Conservation (phyloP, 2,888 invertebrate species). For the Agonopterix subpropinquella region DNA sequence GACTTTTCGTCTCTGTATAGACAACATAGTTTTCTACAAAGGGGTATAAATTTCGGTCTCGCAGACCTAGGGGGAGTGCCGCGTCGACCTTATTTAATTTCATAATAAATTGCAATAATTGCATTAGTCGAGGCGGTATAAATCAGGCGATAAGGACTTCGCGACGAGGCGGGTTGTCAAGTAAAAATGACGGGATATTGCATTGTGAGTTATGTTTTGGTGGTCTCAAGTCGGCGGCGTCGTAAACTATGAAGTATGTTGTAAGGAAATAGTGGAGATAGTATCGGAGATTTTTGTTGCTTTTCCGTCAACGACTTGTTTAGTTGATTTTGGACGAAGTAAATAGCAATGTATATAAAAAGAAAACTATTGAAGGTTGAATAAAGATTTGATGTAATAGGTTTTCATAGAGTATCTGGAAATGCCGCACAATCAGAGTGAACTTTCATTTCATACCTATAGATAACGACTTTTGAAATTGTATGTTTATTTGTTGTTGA, state of each 20-base stretch:
- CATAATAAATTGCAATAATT: slow-evolving; percentile 73
- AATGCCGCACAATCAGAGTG: too few relatives aligned
- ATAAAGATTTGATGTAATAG: too few relatives aligned
- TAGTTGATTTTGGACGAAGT: too few relatives aligned
- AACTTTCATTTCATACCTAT: too few relatives aligned
- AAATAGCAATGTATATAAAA: too few relatives aligned
- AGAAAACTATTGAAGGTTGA: too few relatives aligned
- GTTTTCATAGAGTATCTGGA: too few relatives aligned
- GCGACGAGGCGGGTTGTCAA: slow-evolving; percentile 24
- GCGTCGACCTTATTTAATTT: slow-evolving; percentile 70
- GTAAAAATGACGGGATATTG: slow-evolving; percentile 27
- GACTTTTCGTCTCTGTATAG: slow-evolving; percentile 33
- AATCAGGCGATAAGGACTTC: slow-evolving; percentile 43
- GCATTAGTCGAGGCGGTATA: slow-evolving; percentile 59
- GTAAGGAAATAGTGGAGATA: slow-evolving; percentile 24
- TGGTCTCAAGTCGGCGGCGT: slow-evolving; percentile 17
- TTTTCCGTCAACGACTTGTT: too few relatives aligned
- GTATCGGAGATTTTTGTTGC: slow-evolving; percentile 13
- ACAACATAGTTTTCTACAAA: slow-evolving; percentile 48
- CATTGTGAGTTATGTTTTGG: slow-evolving; percentile 20
- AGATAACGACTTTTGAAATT: too few relatives aligned
- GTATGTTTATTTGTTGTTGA: too few relatives aligned
- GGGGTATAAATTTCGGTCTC: slow-evolving; percentile 56
- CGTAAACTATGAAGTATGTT: slow-evolving; percentile 22
- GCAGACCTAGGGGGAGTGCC: slow-evolving; percentile 31